Percentiles rank a stretch among this genome's conserved stretches.
Evolutionary conservation across 2,797 vertebrate species (phyloP).

Genomic region (Cyclura pinguis): DNA sequence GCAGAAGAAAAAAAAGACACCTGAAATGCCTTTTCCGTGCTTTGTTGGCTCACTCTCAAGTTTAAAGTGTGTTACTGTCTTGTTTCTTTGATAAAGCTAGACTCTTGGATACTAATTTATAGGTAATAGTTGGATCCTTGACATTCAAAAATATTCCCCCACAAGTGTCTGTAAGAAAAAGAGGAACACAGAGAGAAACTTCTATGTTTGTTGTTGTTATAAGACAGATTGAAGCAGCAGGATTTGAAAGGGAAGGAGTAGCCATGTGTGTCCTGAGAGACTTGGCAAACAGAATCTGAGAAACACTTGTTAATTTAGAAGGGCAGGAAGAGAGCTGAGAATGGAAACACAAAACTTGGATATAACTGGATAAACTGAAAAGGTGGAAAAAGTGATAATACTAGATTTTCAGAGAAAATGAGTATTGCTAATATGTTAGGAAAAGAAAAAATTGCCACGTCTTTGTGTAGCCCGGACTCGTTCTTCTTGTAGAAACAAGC

Average conservation of each 20-base stretch:
- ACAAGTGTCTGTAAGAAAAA: not conserved
- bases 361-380: not conserved
- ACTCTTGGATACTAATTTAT: not conserved
- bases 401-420: not conserved
- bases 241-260: not conserved
- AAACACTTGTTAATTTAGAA: not conserved
- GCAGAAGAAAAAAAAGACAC: not conserved
- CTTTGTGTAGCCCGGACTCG: not conserved
- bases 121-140: not conserved
- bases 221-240: not conserved
- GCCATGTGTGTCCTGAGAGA: not conserved
- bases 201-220: conserved; percentile 11
- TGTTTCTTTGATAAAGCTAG: not conserved
- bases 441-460: no score
- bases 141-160: not conserved
- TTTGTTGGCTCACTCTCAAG: not conserved
- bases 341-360: not conserved
- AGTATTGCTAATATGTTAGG: not conserved
- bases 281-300: not conserved
- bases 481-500: not conserved
- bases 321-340: not conserved
- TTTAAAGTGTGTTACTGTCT: conserved; percentile 4
- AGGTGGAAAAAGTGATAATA: not conserved
- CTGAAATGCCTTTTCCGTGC: not conserved
- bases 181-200: not conserved